These are phyloP conservation scores for Drosophila fungiperda DNA, from an alignment of 2,888 invertebrate genomes.

Conservation along the genomic window DNA sequence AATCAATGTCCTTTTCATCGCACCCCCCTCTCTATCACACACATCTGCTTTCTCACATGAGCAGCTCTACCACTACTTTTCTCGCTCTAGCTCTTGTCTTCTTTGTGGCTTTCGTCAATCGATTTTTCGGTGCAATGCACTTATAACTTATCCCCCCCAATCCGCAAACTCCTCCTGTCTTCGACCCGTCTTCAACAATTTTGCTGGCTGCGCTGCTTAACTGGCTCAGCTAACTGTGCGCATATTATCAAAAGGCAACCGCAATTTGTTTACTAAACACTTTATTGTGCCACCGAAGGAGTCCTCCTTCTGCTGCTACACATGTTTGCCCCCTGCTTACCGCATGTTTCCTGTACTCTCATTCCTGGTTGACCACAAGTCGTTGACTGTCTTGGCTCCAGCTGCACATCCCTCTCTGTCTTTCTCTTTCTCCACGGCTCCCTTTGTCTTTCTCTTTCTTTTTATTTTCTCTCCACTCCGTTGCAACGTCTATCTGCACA, in stretches of 20 bases:
- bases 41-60: neutral
- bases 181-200: neutral
- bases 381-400: constrained; percentile 53
- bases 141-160: constrained; percentile 58
- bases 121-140: constrained; percentile 80
- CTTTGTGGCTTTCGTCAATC: constrained; percentile 72
- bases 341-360: neutral
- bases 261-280: constrained; percentile 81
- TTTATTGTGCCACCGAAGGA: constrained; percentile 75
- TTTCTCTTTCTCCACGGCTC: constrained; percentile 4
- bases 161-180: neutral
- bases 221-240: constrained; percentile 48
- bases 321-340: neutral
- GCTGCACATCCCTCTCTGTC: constrained; percentile 17
- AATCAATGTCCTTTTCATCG: constrained; percentile 72
- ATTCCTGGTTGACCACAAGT: constrained; percentile 53
- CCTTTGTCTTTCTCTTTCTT: constrained; percentile 12
- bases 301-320: constrained; percentile 12
- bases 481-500: constrained; percentile 24
- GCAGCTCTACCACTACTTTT: constrained; percentile 9
- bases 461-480: neutral
- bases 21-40: constrained; percentile 1
- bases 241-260: constrained; percentile 77
- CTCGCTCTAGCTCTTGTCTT: constrained; percentile 32
- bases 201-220: constrained; percentile 17